Base-by-base conservation (phyloP, 2,888 invertebrate genomes). In the Hoplodrina blanda region DNA sequence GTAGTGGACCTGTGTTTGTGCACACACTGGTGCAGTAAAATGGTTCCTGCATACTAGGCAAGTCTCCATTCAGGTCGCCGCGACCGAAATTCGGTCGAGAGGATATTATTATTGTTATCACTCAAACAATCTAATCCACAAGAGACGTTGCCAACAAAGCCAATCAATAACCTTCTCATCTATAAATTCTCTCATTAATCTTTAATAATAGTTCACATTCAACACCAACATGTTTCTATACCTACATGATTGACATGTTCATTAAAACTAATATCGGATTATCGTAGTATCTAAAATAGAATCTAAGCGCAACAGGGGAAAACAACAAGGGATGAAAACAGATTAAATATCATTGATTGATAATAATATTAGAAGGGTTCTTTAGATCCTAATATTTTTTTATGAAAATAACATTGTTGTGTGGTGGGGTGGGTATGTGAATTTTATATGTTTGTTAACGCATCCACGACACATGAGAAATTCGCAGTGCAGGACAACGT, bases 241-340 rank as follows among this genome's bases (percentile, higher is more conserved):
- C 41, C 41, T 41, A 57, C 57, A 54, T 93, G 94, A 95, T 92
- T 93, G 95, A 92, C 94, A 91, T 87, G 83, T 91, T 92, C 92
- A 90, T 94, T 93, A 92, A 88, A 91, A 91, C 90, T 92, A 91
- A 94, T 91, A 89, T 83, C 59, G 89, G 94, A 92, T 95, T 90
- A 95, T 90, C 90, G 87, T 62, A 72, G 81, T 94, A 95, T 95
- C 95, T 89, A 82, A 92, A 93, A 94, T 95, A 79, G 91, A 92
- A 95, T 95, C 94, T 90, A 73, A 79, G 84, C 78, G 81, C 82
- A 81, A 87, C 71, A 78, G 80, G 83, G 84, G 87, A 88, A 88
- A 64, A 78, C 62, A 87, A 84, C 82, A 80, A 65, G 76, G 69
- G 78, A 73, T 67, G 69, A 44, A 73, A 63, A 69, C 52, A 65